Evolutionary conservation across 2,113 vertebrate species (phyloP), one percentile per base, ranked within the genome.

Genomic region (Ranitomeya imitator): DNA sequence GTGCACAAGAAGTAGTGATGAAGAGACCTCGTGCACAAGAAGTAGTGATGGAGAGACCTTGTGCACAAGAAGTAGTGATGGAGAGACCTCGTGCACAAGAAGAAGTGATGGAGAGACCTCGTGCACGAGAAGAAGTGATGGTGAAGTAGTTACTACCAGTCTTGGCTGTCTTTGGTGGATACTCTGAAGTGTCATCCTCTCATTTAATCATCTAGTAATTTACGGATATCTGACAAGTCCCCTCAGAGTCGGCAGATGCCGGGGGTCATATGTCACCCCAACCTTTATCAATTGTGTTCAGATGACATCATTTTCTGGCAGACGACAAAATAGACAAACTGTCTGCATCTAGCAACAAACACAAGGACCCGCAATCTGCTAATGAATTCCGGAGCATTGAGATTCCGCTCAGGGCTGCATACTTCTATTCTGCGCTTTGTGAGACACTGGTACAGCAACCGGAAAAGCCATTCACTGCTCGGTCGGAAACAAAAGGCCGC

Each of bases 271-370:
- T 81, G 78, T 19, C 51, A 21, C 13, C 65, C 67, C 67, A 69
- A 69, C 16, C 45, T 84, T 23, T 69, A 23, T 65, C 63, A 16
- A 65, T 84, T 69, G 82, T 71, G 81, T 83, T 55, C 31, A 69
- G 45, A 74, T 83, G 69, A 88, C 87, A 88, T 88, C 80, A 88
- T 61, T 76, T 73, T 74, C 57, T 83, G 86, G 86, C 86, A 87
- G 65, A 19, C 86, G n/a, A 81, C 52, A 59, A 81, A 83, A 88
- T 88, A 83, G 80, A 60, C 37, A 54, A 80, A 77, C 71, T 88
- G 87, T 88, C 60, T 63, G 86, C 83, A 61, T 76, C 54, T n/a
- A 26, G 80, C 31, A 45, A 83, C 55, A 83, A 37, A 60, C n/a
- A 60, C 79, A 52, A 61, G 67, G 86, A 59, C 61, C 57, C 5